Conservation (phyloP, 92 coral and sea anemone species). For the Porites evermanni region DNA sequence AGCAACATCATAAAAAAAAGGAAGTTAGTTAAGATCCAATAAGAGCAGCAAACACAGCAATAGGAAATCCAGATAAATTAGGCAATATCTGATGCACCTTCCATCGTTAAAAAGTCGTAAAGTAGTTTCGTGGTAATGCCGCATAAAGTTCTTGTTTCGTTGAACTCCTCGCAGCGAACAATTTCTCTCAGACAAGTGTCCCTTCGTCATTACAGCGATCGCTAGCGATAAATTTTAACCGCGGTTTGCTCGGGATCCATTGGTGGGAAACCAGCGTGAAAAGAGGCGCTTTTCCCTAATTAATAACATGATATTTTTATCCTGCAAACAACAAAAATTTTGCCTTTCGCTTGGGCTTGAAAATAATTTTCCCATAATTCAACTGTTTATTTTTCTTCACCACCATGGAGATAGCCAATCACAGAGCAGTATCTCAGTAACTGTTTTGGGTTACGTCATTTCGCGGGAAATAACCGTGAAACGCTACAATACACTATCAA, state of each 20-base stretch:
- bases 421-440: conserved; percentile 7
- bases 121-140: conserved; percentile 81
- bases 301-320: not conserved
- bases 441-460: conserved; percentile 19
- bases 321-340: not conserved
- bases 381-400: conserved; percentile 43
- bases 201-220: conserved; percentile 46
- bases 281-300: conserved; percentile 20
- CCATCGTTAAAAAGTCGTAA: conserved; percentile 73
- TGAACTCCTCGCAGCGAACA: not conserved
- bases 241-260: conserved; percentile 23
- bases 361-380: conserved; percentile 50
- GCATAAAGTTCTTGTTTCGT: conserved; percentile 64
- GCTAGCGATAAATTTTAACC: not conserved
- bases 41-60: conserved; percentile 1
- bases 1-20: not conserved
- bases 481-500: not conserved
- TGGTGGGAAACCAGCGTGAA: conserved; percentile 47
- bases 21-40: too few species aligned
- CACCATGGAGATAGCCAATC: conserved; percentile 93
- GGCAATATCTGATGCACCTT: conserved; percentile 57
- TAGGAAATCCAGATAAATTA: not conserved
- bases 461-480: conserved; percentile 8
- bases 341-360: not conserved
- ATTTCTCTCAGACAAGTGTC: not conserved